Conservation (phyloP, 1,140 invertebrate species). For the Coelopa frigida region DNA sequence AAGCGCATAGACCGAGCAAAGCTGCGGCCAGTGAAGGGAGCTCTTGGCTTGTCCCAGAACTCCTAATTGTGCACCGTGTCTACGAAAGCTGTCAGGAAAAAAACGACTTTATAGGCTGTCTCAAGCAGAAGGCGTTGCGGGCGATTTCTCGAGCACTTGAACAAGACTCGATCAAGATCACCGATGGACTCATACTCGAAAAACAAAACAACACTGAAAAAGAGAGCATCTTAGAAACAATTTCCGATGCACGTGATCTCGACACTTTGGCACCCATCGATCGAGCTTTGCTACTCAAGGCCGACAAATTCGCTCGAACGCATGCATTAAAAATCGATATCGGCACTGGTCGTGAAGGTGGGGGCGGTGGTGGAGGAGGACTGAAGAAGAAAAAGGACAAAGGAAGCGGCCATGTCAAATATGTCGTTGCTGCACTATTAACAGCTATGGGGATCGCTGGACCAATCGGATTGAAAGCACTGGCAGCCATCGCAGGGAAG, state of each 20-base stretch:
- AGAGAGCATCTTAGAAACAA: slow-evolving; percentile 27
- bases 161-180: slow-evolving; percentile 52
- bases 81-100: slow-evolving; percentile 55
- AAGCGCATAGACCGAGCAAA: no score
- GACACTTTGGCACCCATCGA: slow-evolving; percentile 28
- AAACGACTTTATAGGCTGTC: slow-evolving; percentile 51
- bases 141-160: slow-evolving; percentile 51
- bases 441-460: slow-evolving; percentile 58
- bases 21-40: no score
- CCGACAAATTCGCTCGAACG: slow-evolving; percentile 36
- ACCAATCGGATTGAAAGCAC: slow-evolving; percentile 51
- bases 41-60: slow-evolving; percentile 39
- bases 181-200: slow-evolving; percentile 51
- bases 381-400: slow-evolving; percentile 30
- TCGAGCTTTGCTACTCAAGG: slow-evolving; percentile 32
- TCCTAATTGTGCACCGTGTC: slow-evolving; percentile 49
- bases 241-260: slow-evolving; percentile 35
- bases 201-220: slow-evolving; percentile 49
- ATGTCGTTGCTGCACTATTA: slow-evolving; percentile 54
- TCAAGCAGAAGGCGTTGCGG: slow-evolving; percentile 52
- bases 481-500: slow-evolving; percentile 59
- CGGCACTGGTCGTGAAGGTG: slow-evolving; percentile 20
- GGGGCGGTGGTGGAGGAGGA: slow-evolving; percentile 12
- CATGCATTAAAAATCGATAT: slow-evolving; percentile 36
- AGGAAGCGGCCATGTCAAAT: slow-evolving; percentile 44